phyloP scores from a whole-genome alignment of 1,140 invertebrate species.

The Papilio glaucus region DNA sequence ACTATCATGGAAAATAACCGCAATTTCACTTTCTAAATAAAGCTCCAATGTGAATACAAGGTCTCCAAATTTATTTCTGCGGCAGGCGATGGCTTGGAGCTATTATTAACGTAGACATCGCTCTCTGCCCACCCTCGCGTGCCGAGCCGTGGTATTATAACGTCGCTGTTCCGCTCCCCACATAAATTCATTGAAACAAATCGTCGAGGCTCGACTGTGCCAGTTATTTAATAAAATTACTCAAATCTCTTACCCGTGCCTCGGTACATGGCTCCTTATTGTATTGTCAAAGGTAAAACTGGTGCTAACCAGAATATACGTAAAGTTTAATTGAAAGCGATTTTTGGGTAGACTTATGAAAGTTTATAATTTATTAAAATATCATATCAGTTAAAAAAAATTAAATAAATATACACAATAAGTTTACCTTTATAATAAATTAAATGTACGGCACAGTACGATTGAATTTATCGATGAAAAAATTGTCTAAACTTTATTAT shows the following conservation, averaged over 20 bases:
- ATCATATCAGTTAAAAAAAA: background rate
- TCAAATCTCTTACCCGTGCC: background rate
- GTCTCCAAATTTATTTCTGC: conserved; percentile 2
- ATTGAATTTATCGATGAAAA: conserved; percentile 1
- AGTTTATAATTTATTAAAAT: background rate
- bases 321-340: background rate
- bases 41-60: conserved; percentile 1
- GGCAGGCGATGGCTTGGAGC: background rate
- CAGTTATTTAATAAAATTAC: background rate
- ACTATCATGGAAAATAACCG: background rate
- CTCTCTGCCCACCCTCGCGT: conserved; percentile 1
- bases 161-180: background rate
- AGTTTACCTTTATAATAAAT: background rate
- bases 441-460: background rate
- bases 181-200: background rate
- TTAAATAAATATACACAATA: background rate
- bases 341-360: too few relatives aligned
- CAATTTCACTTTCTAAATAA: background rate
- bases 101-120: background rate
- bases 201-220: background rate
- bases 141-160: background rate
- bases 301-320: background rate
- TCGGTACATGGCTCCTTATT: too few relatives aligned
- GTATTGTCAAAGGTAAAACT: too few relatives aligned
- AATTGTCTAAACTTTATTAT: conserved; percentile 21